A percentile compares a stretch with the other conserved stretches of the same genome.
phyloP scores from a whole-genome alignment of 2,113 vertebrate genomes.

The Perca fluviatilis region DNA sequence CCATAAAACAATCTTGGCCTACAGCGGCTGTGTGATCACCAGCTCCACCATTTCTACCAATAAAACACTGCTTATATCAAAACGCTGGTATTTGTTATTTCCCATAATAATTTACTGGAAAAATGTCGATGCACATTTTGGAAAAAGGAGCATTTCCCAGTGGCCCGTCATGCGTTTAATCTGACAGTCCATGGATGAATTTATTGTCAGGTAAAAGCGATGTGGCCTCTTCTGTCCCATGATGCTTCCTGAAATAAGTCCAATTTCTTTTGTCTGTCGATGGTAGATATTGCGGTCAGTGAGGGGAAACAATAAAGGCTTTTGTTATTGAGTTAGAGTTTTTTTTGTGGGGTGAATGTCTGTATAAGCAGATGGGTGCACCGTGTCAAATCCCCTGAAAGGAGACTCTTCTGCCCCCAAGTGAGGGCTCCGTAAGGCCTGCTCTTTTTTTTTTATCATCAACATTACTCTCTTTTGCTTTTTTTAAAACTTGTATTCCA shows the following conservation, averaged over 20 bases:
- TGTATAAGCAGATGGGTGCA: conserved; percentile 45
- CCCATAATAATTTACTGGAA: background rate
- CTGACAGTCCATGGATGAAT: conserved; percentile 12
- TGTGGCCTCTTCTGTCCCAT: background rate
- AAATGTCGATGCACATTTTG: conserved; percentile 2
- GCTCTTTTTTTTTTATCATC: conserved; percentile 27
- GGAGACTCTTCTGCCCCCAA: conserved; percentile 20
- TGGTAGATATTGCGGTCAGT: background rate
- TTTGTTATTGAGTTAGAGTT: conserved; percentile 23
- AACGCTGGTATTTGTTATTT: background rate
- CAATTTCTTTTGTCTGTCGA: conserved; percentile 11
- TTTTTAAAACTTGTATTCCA: conserved; percentile 18
- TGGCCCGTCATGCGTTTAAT: conserved; percentile 9
- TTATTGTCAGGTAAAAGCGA: background rate
- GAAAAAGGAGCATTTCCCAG: conserved; percentile 37
- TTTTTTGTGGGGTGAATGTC: conserved; percentile 13
- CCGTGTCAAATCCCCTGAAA: conserved; percentile 40
- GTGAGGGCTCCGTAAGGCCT: conserved; percentile 2
- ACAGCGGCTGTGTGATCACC: conserved; percentile 29
- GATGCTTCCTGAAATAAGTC: conserved; percentile 25
- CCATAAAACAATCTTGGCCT: conserved; percentile 46
- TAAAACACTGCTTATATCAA: conserved; percentile 18
- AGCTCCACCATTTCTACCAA: conserved; percentile 10
- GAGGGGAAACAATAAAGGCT: conserved; percentile 34
- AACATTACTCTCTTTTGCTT: conserved; percentile 2